Conservation (phyloP, 1,140 invertebrate genomes). For the Phymorhynchus buccinoides region DNA sequence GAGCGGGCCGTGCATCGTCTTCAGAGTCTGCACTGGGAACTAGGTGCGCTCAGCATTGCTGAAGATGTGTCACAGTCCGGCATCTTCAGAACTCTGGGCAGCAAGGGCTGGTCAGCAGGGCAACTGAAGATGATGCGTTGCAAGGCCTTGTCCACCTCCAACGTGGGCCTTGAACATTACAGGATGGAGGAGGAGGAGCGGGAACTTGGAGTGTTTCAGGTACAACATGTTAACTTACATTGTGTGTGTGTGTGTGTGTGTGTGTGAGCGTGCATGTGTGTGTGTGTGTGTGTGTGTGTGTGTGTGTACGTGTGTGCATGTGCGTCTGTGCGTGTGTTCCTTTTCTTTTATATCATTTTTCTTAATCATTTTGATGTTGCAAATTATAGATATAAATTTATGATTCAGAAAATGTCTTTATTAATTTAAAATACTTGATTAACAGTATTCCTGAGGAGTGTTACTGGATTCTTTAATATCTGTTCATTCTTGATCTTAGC, state of each 20-base stretch:
- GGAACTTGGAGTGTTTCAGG: not conserved
- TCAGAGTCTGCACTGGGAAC: not conserved
- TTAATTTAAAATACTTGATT: too few species aligned
- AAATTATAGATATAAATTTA: too few species aligned
- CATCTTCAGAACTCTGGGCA: not conserved
- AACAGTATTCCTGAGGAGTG: too few species aligned
- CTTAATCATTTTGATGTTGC: too few species aligned
- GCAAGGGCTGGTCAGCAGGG: not conserved
- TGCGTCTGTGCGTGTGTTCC: too few species aligned
- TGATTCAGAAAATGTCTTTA: too few species aligned
- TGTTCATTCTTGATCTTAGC: too few species aligned
- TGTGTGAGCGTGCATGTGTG: too few species aligned
- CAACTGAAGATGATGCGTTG: conserved; percentile 14
- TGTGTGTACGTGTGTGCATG: too few species aligned
- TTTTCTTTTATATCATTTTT: too few species aligned
- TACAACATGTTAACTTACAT: not conserved
- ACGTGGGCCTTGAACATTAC: not conserved
- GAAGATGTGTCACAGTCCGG: not conserved
- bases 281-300: too few species aligned
- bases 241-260: not conserved
- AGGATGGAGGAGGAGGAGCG: not conserved
- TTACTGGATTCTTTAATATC: too few species aligned
- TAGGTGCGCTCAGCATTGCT: not conserved
- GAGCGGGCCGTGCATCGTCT: conserved; percentile 19
- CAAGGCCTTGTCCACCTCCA: conserved; percentile 14